Conservation (phyloP, 2,113 vertebrate genomes). For the Chauna torquata region DNA sequence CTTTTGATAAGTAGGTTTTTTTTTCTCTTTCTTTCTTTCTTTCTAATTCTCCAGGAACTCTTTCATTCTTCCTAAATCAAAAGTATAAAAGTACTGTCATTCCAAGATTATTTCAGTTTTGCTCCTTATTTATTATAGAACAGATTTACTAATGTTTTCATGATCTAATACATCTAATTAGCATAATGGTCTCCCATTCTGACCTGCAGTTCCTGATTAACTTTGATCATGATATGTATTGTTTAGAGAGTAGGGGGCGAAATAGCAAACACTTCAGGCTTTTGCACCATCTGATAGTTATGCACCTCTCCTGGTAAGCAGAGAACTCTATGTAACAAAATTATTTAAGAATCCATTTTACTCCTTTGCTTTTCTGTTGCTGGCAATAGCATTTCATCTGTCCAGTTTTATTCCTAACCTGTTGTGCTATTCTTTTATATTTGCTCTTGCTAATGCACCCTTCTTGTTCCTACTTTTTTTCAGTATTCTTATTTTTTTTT, state of each 20-base stretch:
- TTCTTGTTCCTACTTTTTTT: background rate
- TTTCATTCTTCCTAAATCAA: background rate
- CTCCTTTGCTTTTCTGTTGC: background rate
- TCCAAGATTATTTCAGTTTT: background rate
- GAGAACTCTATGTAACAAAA: background rate
- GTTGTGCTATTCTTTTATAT: background rate
- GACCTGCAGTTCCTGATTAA: background rate
- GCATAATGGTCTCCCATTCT: background rate
- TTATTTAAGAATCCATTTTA: background rate
- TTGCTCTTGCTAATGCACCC: background rate
- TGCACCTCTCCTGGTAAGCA: background rate
- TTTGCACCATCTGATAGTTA: background rate
- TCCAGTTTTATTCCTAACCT: background rate
- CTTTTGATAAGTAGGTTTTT: background rate
- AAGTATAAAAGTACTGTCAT: background rate
- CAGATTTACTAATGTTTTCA: background rate
- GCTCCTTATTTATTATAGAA: background rate
- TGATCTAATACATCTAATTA: background rate
- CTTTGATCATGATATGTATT: background rate
- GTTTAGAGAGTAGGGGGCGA: background rate
- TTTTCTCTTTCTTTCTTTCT: background rate
- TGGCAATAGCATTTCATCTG: background rate
- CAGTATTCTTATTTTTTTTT: background rate
- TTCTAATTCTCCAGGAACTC: background rate
- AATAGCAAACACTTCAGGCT: background rate